A percentile compares a stretch with the other conserved stretches of the same genome.
Evolutionary conservation across 1,140 invertebrate species (phyloP).

Genomic region (Heliothis virescens): DNA sequence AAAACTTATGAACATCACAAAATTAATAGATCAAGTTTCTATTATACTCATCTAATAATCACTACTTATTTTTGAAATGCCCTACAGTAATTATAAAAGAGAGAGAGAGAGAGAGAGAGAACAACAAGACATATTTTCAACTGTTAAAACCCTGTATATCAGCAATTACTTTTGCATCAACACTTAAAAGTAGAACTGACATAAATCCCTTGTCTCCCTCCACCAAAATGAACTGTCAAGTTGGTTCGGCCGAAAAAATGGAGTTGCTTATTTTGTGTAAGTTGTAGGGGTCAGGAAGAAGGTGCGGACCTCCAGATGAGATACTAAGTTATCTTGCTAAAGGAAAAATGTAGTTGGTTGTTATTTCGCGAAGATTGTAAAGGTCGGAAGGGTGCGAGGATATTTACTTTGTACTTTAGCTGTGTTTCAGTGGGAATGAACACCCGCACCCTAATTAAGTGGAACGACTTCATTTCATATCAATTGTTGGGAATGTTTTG

Average conservation of each 20-base stretch:
- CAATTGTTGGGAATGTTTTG: too few species aligned
- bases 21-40: too few species aligned
- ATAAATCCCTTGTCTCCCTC: constrained; percentile 10
- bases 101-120: too few species aligned
- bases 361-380: constrained; percentile 24
- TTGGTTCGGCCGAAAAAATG: constrained; percentile 7
- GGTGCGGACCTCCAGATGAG: neutral
- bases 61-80: too few species aligned
- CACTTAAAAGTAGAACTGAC: too few species aligned
- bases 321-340: constrained; percentile 23
- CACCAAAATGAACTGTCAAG: constrained; percentile 20
- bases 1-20: too few species aligned
- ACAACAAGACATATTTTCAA: too few species aligned
- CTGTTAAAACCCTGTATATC: too few species aligned
- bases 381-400: constrained; percentile 20
- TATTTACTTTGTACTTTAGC: constrained; percentile 30
- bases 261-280: constrained; percentile 17
- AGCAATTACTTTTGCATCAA: too few species aligned
- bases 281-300: constrained; percentile 18
- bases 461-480: too few species aligned
- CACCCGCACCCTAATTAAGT: neutral
- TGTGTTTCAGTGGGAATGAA: neutral
- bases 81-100: too few species aligned
- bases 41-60: too few species aligned
- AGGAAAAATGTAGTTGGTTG: constrained; percentile 7